Conservation (phyloP, 1,140 invertebrate genomes). For the Diprion similis region DNA sequence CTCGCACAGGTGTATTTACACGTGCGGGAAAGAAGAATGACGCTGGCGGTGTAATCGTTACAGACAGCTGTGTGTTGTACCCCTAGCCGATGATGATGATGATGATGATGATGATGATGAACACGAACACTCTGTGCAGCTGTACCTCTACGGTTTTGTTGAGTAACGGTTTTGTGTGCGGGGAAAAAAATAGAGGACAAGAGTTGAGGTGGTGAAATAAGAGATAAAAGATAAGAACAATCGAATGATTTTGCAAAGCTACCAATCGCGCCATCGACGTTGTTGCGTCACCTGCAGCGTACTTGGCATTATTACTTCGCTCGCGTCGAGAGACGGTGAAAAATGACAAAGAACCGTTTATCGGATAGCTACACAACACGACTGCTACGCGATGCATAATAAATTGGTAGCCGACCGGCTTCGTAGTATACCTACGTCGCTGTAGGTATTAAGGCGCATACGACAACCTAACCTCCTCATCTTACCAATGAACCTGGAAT, state of each 20-base stretch:
- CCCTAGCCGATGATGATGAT: too few species aligned
- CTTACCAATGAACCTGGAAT: too few species aligned
- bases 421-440: too few species aligned
- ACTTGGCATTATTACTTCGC: slow-evolving; percentile 23
- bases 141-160: background rate
- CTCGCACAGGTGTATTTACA: background rate
- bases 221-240: too few species aligned
- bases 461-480: too few species aligned
- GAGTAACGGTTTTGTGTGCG: background rate
- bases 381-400: slow-evolving; percentile 8
- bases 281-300: slow-evolving; percentile 16
- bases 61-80: background rate
- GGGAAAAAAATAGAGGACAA: background rate
- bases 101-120: too few species aligned
- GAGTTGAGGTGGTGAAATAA: background rate
- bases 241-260: background rate
- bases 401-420: background rate
- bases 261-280: background rate
- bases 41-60: background rate
- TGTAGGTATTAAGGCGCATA: too few species aligned
- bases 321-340: slow-evolving; percentile 7
- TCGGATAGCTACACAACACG: slow-evolving; percentile 25
- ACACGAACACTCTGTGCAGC: too few species aligned
- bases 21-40: background rate
- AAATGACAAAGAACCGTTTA: slow-evolving; percentile 23